Evolutionary conservation across 2,797 vertebrate species (phyloP), one percentile per base, ranked within the genome.

Genomic region (Acanthopagrus latus): DNA sequence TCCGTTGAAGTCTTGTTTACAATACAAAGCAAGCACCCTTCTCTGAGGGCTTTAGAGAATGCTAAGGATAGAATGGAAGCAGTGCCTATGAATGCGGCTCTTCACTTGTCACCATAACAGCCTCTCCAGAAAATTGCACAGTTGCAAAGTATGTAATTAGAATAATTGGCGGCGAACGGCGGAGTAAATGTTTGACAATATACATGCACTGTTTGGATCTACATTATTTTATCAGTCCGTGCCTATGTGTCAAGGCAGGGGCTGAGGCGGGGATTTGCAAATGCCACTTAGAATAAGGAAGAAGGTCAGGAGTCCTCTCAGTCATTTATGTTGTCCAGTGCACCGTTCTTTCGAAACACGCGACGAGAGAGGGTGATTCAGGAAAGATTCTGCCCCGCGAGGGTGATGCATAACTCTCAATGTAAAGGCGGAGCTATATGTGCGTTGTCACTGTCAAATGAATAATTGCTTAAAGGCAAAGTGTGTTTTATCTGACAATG

Each of bases 1-100:
- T 92, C 89, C 69, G 62, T 84, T 86, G 33, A 82, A 88, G 86
- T 82, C 85, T 80, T 93, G 86, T 92, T 92, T 91, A 84, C 88
- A 41, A 80, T 69, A 91, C 83, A 91, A 87, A 90, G 71, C 68
- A 66, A 85, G 79, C 80, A 57, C 72, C 71, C 78, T 77, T 77
- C 77, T 84, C 50, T 10, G 12, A 81, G 78, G 78, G 76, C 89
- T 76, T 86, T 56, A 64, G 71, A 82, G 82, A 83, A 86, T 68
- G 67, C 70, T 74, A 27, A 65, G 81, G 76, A 83, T 67, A 80
- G 79, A 86, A 86, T 74, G 48, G 76, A 83, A 72, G 76, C 51
- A n/a, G 73, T 2, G 76, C 50, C 69, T 71, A 74, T 62, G 67
- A 84, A 83, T 70, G 10, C 25, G 6, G 70, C 76, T 86, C 84